Conservation (phyloP, 1,140 invertebrate species). For the Zaprionus ghesquierei region DNA sequence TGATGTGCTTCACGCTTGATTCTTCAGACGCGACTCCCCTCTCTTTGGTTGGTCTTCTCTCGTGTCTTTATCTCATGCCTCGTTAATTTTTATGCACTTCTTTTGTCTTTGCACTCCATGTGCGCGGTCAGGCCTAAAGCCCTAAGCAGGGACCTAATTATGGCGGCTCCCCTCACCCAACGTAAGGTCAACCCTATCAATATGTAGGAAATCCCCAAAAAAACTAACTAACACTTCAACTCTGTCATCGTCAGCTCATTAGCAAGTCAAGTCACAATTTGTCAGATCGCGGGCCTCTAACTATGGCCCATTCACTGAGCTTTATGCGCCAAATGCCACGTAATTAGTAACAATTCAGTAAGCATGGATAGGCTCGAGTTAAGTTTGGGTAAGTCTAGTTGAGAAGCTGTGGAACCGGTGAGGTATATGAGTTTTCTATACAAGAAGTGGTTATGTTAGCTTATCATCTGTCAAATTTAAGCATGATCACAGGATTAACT, state of each 20-base stretch:
- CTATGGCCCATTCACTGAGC: slow-evolving; percentile 24
- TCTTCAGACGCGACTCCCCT: slow-evolving; percentile 5
- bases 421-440: background rate
- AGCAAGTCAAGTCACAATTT: slow-evolving; percentile 4
- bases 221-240: slow-evolving; percentile 7
- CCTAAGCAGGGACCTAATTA: background rate
- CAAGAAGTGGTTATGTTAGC: too few relatives aligned
- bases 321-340: slow-evolving; percentile 13
- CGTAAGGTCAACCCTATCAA: background rate
- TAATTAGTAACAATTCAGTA: slow-evolving; percentile 71
- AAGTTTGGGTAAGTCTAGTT: background rate
- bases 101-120: slow-evolving; percentile 11
- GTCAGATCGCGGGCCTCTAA: background rate
- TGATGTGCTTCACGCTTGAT: background rate
- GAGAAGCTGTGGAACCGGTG: background rate
- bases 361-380: background rate
- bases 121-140: background rate
- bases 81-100: slow-evolving; percentile 35
- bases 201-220: background rate
- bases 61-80: slow-evolving; percentile 6
- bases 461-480: too few relatives aligned
- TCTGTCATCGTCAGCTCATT: slow-evolving; percentile 48
- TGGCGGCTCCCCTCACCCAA: background rate
- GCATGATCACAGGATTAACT: too few relatives aligned
- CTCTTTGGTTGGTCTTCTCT: slow-evolving; percentile 11